These are phyloP conservation scores for Dioctria rufipes DNA, from an alignment of 2,888 invertebrate genomes.

Conservation along the genomic window DNA sequence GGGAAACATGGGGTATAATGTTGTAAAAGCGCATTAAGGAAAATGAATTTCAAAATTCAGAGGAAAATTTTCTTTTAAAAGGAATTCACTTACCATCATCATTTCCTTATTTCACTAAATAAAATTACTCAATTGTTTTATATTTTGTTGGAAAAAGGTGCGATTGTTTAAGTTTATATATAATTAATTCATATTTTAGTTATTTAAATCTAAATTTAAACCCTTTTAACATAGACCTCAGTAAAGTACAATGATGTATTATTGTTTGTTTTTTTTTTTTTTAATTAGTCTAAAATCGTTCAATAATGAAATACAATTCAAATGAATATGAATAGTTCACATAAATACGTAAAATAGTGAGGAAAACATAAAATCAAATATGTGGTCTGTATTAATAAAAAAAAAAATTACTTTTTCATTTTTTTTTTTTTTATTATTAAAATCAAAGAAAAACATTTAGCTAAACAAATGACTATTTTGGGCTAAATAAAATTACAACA, in stretches of 20 bases:
- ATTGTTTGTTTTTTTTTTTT: slow-evolving; percentile 8
- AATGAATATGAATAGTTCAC: too few species aligned
- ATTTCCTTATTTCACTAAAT: slow-evolving; percentile 21
- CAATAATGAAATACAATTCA: slow-evolving; percentile 16
- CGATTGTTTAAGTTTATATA: slow-evolving; percentile 56
- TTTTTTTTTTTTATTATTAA: not conserved
- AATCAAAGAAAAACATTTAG: slow-evolving; percentile 46
- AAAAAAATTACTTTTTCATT: slow-evolving; percentile 19
- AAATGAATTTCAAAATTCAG: slow-evolving; percentile 38
- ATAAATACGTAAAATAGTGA: too few species aligned
- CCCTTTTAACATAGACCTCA: slow-evolving; percentile 32
- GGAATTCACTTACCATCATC: slow-evolving; percentile 32
- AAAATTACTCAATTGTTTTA: slow-evolving; percentile 34
- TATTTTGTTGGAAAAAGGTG: slow-evolving; percentile 49
- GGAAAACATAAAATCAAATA: slow-evolving; percentile 8
- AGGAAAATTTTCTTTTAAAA: slow-evolving; percentile 32
- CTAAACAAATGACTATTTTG: slow-evolving; percentile 58
- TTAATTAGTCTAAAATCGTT: slow-evolving; percentile 39
- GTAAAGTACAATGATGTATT: slow-evolving; percentile 23
- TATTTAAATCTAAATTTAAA: slow-evolving; percentile 36
- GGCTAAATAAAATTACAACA: slow-evolving; percentile 57
- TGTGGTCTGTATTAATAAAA: slow-evolving; percentile 3
- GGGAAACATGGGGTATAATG: slow-evolving; percentile 66
- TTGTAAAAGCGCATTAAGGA: slow-evolving; percentile 46
- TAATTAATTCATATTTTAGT: slow-evolving; percentile 27